Base-by-base conservation (phyloP, 2,797 vertebrate genomes). In the Bovichtus diacanthus region DNA sequence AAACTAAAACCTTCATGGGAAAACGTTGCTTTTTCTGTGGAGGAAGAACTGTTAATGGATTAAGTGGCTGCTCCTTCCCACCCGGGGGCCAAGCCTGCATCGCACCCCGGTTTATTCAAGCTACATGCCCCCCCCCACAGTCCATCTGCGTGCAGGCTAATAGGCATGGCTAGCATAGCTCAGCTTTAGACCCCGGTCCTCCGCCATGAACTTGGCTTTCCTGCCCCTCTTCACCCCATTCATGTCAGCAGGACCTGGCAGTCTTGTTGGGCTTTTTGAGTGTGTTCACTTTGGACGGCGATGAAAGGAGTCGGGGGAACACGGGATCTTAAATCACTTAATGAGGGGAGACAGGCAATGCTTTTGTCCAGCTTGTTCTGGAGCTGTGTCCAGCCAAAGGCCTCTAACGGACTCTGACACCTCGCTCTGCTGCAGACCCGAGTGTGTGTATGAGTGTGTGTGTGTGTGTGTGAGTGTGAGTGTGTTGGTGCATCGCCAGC, bases 321-420 rank as follows among this genome's bases (percentile, higher is more conserved):
- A 89, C 80, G 88, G 93, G 91, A 92, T 90, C 89, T 87, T 91
- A 93, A 94, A 94, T 94, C 92, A 92, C 87, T 91, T 93, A 93
- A 95, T 92, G 90, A 93, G 90, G 91, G 91, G 85, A 93, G 92
- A 94, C 93, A 92, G 87, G 90, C 91, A 90, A 86, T 67, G 87
- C 93, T 88, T 94, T 93, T 93, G 93, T 94, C 93, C 90, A 54
- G 84, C 87, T 89, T 88, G 90, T 92, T 92, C 87, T 88, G 77
- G 85, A 82, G 91, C 85, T 90, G 87, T 69, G 85, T 91, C 91
- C 87, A 88, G 85, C 89, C 90, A 86, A 88, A 89, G 90, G 87
- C 89, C 85, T 91, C 90, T 94, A 94, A 94, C 93, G 86, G 90
- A 81, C 90, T 90, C 91, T 93, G 92, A 94, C 94, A 93, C 90